Evolutionary conservation across 2,888 invertebrate genomes (phyloP).

Genomic region (Plagodis pulveraria): DNA sequence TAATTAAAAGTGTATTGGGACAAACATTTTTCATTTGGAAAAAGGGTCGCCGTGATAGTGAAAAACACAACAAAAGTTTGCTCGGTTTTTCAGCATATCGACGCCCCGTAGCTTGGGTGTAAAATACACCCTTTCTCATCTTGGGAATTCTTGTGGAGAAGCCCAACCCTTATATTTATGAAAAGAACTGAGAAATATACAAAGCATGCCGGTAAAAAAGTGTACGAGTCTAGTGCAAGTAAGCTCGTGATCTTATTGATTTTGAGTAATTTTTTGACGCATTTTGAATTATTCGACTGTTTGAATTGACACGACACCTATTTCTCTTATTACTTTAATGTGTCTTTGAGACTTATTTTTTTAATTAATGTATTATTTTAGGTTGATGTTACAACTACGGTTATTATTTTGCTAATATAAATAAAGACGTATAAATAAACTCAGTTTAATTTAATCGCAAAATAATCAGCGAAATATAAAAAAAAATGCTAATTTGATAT

Average conservation of each 20-base stretch:
- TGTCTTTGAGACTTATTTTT: too few species aligned
- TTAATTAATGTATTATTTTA: too few species aligned
- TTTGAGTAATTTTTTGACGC: conserved; percentile 73
- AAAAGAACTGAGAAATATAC: conserved; percentile 77
- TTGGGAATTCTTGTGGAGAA: conserved; percentile 78
- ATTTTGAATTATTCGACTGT: conserved; percentile 81
- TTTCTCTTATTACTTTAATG: conserved; percentile 21
- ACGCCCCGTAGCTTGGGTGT: conserved; percentile 56
- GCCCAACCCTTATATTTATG: conserved; percentile 81
- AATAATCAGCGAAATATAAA: too few species aligned
- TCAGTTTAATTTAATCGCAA: too few species aligned
- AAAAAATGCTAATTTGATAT: too few species aligned
- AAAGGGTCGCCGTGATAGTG: conserved; percentile 49
- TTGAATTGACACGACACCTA: conserved; percentile 71
- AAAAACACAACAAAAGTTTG: conserved; percentile 59
- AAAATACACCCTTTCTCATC: conserved; percentile 79
- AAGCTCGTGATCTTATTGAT: conserved; percentile 75
- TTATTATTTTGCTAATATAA: too few species aligned
- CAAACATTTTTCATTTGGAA: conserved; percentile 36
- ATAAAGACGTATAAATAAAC: too few species aligned
- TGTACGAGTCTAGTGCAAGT: conserved; percentile 54
- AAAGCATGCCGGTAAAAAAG: conserved; percentile 75
- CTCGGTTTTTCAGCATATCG: conserved; percentile 43
- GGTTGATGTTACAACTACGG: too few species aligned
- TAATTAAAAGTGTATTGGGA: conserved; percentile 26